These are phyloP conservation scores for Phrixothrix hirtus DNA, from an alignment of 2,888 invertebrate species.

Conservation along the genomic window DNA sequence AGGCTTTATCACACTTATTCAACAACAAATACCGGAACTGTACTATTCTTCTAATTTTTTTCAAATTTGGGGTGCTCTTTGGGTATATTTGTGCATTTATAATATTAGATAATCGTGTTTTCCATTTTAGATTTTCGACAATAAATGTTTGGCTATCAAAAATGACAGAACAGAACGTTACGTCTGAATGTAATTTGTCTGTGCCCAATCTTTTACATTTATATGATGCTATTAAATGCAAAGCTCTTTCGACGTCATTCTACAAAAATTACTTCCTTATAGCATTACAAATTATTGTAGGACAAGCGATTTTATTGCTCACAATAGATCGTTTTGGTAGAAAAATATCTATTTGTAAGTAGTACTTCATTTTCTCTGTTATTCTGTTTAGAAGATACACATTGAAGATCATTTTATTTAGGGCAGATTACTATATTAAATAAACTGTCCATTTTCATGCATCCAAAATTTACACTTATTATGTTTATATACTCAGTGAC, in stretches of 20 bases:
- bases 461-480: too few relatives aligned
- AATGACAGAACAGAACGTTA: too few relatives aligned
- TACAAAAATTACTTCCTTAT: constrained; percentile 33
- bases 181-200: constrained; percentile 20
- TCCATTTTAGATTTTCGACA: constrained; percentile 31
- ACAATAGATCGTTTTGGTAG: constrained; percentile 35
- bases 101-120: too few relatives aligned
- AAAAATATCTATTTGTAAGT: constrained; percentile 32
- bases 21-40: constrained; percentile 35
- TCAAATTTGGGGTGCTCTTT: constrained; percentile 37
- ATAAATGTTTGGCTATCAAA: constrained; percentile 36
- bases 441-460: too few relatives aligned
- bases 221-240: constrained; percentile 29
- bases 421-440: too few relatives aligned
- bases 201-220: constrained; percentile 30
- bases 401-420: neutral
- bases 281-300: constrained; percentile 26
- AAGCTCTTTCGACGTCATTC: constrained; percentile 18
- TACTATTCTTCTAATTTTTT: constrained; percentile 32
- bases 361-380: neutral
- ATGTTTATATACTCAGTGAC: too few relatives aligned
- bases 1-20: constrained; percentile 32
- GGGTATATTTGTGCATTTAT: constrained; percentile 38
- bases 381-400: neutral
- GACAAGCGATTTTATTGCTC: constrained; percentile 30